A percentile compares a stretch with the other conserved stretches of the same genome.
Evolutionary conservation across 2,888 invertebrate species (phyloP).

Genomic region (Philopedon plagiatum): DNA sequence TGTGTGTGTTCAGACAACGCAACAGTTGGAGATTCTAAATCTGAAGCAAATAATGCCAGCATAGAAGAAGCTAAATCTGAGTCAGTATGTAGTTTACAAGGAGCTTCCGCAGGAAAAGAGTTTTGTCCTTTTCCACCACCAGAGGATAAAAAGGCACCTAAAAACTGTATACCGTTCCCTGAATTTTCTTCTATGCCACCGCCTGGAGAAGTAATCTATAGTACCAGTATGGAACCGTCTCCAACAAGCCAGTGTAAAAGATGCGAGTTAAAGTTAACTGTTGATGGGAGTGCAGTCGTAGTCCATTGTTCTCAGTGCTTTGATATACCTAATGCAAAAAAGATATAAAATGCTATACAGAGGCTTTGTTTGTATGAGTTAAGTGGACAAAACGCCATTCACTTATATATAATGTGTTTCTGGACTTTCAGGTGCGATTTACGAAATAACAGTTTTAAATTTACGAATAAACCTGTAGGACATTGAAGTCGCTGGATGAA

Average conservation of each 20-base stretch:
- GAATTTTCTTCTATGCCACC: slow-evolving; percentile 27
- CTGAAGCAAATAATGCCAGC: neutral
- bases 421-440: too few species aligned
- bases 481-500: too few species aligned
- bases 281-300: slow-evolving; percentile 32
- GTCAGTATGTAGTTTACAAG: neutral
- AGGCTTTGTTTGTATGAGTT: too few species aligned
- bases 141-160: neutral
- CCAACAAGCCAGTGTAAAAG: slow-evolving; percentile 30
- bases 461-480: too few species aligned
- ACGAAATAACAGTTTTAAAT: too few species aligned
- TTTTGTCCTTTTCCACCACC: slow-evolving; percentile 26
- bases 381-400: too few species aligned
- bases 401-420: too few species aligned
- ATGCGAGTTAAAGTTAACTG: slow-evolving; percentile 34
- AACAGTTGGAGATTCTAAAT: neutral
- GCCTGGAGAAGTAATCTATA: slow-evolving; percentile 33
- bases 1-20: neutral
- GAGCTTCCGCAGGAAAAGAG: slow-evolving; percentile 19
- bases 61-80: neutral
- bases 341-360: too few species aligned
- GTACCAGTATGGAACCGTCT: slow-evolving; percentile 28
- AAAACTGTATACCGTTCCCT: slow-evolving; percentile 38
- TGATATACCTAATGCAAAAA: slow-evolving; percentile 5
- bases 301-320: slow-evolving; percentile 39